phyloP scores from a whole-genome alignment of 1,140 invertebrate species.

The Thalassaphorura encarpata region DNA sequence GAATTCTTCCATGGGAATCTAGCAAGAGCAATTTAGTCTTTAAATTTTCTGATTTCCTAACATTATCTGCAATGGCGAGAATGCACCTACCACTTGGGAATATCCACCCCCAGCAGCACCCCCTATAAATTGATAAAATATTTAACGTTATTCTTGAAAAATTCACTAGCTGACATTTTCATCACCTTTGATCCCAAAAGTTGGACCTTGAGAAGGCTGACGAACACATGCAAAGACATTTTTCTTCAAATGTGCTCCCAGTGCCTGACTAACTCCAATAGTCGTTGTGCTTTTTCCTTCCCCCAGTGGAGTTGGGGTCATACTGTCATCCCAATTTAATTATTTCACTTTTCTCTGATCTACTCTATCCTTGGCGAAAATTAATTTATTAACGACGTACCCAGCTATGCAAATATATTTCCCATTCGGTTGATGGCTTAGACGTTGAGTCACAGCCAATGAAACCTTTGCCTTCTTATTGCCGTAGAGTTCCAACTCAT shows the following conservation, averaged over 20 bases:
- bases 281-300: slow-evolving; percentile 97
- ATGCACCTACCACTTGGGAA: slow-evolving; percentile 52
- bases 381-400: slow-evolving; percentile 43
- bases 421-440: slow-evolving; percentile 59
- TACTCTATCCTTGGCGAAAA: not conserved
- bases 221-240: slow-evolving; percentile 91
- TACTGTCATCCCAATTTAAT: slow-evolving; percentile 44
- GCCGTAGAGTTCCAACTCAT: slow-evolving; percentile 84
- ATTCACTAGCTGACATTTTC: not conserved
- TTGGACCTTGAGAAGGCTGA: slow-evolving; percentile 55
- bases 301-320: slow-evolving; percentile 92
- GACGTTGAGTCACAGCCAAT: slow-evolving; percentile 64
- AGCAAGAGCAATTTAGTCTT: slow-evolving; percentile 61
- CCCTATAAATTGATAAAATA: slow-evolving; percentile 40
- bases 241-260: slow-evolving; percentile 68
- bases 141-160: too few relatives aligned
- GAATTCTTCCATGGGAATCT: slow-evolving; percentile 99
- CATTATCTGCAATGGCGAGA: not conserved
- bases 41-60: too few relatives aligned
- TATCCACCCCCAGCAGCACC: slow-evolving; percentile 94
- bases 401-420: slow-evolving; percentile 93
- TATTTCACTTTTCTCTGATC: not conserved
- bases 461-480: slow-evolving; percentile 92
- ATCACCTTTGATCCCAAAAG: slow-evolving; percentile 24
- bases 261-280: slow-evolving; percentile 84